phyloP scores from a whole-genome alignment of 2,113 vertebrate genomes.

The Prionailurus viverrinus region DNA sequence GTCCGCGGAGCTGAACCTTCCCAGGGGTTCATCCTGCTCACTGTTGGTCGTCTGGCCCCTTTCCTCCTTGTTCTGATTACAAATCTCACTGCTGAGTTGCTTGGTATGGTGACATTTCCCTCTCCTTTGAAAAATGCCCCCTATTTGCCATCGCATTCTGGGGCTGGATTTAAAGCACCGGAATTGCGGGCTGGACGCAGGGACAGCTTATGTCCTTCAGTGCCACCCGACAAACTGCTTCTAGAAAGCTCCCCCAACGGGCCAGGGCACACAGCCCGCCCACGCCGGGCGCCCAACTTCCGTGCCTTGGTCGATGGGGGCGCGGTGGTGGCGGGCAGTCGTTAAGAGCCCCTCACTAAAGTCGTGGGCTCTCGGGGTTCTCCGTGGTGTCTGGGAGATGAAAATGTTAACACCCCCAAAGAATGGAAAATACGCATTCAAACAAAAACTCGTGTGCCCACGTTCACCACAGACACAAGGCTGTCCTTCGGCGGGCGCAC shows the following conservation, averaged over 20 bases:
- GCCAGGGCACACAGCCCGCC: no score
- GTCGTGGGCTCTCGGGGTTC: not conserved
- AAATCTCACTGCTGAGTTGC: no score
- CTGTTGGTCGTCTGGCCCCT: not conserved
- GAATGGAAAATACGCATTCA: not conserved
- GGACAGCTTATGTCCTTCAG: fast-evolving
- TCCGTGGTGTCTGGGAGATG: not conserved
- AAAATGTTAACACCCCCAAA: no score
- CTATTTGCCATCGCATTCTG: not conserved
- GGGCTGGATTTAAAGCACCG: not conserved
- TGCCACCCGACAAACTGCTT: not conserved
- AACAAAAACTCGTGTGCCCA: fast-evolving
- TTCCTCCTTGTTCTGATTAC: not conserved
- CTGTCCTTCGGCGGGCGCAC: fast-evolving
- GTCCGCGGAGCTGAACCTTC: not conserved
- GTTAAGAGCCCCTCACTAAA: not conserved
- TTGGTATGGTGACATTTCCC: not conserved
- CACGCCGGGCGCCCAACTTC: fast-evolving
- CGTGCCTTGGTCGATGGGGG: not conserved
- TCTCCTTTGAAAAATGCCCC: not conserved
- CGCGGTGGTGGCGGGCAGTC: no score
- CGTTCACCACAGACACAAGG: no score
- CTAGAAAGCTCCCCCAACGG: not conserved
- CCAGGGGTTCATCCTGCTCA: fast-evolving
- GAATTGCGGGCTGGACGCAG: fast-evolving